Conservation (phyloP, 2,113 vertebrate species). For the Raphicerus campestris region DNA sequence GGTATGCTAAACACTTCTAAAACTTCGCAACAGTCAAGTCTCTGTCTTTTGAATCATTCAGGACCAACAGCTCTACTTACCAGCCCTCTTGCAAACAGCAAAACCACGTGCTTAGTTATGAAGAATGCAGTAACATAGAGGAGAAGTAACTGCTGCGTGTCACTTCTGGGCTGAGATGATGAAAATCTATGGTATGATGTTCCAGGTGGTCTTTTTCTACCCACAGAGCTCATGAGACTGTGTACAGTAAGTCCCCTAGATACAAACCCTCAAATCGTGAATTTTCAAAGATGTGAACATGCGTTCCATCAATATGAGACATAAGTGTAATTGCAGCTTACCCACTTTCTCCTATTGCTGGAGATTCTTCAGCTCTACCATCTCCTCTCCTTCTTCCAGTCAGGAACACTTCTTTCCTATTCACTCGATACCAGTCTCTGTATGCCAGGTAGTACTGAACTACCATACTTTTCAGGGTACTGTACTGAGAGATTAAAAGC, state of each 20-base stretch:
- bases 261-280: background rate
- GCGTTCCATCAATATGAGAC: background rate
- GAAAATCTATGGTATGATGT: background rate
- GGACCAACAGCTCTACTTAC: too few species aligned
- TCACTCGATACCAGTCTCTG: background rate
- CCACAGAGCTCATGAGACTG: background rate
- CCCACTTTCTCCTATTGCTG: background rate
- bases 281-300: background rate
- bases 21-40: background rate
- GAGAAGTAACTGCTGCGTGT: background rate
- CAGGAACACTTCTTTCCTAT: background rate
- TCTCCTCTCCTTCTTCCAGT: background rate
- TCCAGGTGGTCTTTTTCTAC: background rate
- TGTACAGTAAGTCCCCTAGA: background rate
- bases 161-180: background rate
- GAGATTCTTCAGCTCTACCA: rapidly evolving
- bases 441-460: background rate
- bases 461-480: background rate
- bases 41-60: background rate
- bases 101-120: background rate
- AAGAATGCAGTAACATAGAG: background rate
- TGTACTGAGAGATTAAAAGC: background rate
- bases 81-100: background rate
- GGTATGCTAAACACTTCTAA: background rate
- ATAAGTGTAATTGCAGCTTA: background rate